A percentile compares a stretch with the other conserved stretches of the same genome.
Evolutionary conservation across 2,113 vertebrate genomes (phyloP).

Genomic region (Burhinus oedicnemus): DNA sequence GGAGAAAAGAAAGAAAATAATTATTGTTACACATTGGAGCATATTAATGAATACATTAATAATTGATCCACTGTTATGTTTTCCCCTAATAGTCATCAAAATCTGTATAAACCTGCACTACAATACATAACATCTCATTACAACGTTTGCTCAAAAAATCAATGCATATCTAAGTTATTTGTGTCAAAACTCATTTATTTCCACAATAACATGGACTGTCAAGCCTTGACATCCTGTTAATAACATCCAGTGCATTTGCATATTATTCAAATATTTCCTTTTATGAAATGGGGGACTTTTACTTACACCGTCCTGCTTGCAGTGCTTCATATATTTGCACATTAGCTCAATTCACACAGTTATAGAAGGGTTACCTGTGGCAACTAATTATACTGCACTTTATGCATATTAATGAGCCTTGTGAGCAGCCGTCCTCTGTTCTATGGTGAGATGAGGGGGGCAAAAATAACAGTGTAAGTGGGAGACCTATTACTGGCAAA

Average conservation of each 20-base stretch:
- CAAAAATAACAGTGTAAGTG: slow-evolving; percentile 68
- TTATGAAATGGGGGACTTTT: slow-evolving; percentile 74
- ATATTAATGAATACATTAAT: slow-evolving; percentile 83
- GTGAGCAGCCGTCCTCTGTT: slow-evolving; percentile 63
- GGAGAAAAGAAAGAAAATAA: slow-evolving; percentile 63
- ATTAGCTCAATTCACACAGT: slow-evolving; percentile 77
- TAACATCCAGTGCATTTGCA: slow-evolving; percentile 84
- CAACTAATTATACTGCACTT: slow-evolving; percentile 81
- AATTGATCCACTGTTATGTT: slow-evolving; percentile 75
- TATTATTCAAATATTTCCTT: slow-evolving; percentile 86
- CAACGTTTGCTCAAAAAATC: slow-evolving; percentile 82
- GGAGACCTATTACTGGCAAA: slow-evolving; percentile 68
- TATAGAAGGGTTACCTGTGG: slow-evolving; percentile 84
- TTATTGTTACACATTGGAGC: slow-evolving; percentile 76
- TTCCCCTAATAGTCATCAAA: slow-evolving; percentile 80
- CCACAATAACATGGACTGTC: slow-evolving; percentile 85
- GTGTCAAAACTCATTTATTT: slow-evolving; percentile 90
- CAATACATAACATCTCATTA: slow-evolving; percentile 79
- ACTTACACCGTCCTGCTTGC: slow-evolving; percentile 56
- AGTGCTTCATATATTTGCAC: slow-evolving; percentile 68
- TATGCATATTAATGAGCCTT: slow-evolving; percentile 81
- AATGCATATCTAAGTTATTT: slow-evolving; percentile 87
- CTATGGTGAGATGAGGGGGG: slow-evolving; percentile 48
- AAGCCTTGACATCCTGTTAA: slow-evolving; percentile 85
- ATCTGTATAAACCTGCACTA: slow-evolving; percentile 76